These are phyloP conservation scores for Oscheius sp. DNA, from an alignment of 2,888 invertebrate genomes.

Conservation along the genomic window DNA sequence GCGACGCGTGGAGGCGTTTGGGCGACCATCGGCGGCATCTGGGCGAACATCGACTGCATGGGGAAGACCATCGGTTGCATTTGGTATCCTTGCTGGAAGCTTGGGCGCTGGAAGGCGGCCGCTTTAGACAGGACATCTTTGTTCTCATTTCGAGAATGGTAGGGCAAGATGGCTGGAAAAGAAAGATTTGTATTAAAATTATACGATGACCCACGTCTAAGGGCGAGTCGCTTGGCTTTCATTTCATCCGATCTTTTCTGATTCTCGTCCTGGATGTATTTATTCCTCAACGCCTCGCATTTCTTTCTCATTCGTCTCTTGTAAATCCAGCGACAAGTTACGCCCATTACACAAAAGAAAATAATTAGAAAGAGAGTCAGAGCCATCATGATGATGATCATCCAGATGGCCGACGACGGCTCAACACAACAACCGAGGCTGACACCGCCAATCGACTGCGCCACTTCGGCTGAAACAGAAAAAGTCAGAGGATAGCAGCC, in stretches of 20 bases:
- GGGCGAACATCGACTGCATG: too few species aligned
- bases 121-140: background rate
- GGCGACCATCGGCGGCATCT: too few species aligned
- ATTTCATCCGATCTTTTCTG: conserved; percentile 3
- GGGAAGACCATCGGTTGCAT: too few species aligned
- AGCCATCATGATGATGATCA: background rate
- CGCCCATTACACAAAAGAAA: conserved; percentile 1
- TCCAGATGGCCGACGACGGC: conserved; percentile 24
- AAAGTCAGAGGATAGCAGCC: too few species aligned
- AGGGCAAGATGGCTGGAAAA: conserved; percentile 4
- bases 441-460: background rate
- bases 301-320: conserved; percentile 20
- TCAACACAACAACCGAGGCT: conserved; percentile 15
- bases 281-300: conserved; percentile 13
- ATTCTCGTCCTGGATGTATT: conserved; percentile 8
- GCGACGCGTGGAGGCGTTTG: background rate
- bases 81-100: too few species aligned
- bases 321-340: conserved; percentile 15
- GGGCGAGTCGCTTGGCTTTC: conserved; percentile 13
- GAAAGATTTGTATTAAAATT: too few species aligned
- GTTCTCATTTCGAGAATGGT: background rate
- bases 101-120: too few species aligned
- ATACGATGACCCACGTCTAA: background rate
- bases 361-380: conserved; percentile 7
- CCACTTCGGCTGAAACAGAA: too few species aligned